phyloP scores from a whole-genome alignment of 2,113 vertebrate genomes.

The Electrona antarctica region DNA sequence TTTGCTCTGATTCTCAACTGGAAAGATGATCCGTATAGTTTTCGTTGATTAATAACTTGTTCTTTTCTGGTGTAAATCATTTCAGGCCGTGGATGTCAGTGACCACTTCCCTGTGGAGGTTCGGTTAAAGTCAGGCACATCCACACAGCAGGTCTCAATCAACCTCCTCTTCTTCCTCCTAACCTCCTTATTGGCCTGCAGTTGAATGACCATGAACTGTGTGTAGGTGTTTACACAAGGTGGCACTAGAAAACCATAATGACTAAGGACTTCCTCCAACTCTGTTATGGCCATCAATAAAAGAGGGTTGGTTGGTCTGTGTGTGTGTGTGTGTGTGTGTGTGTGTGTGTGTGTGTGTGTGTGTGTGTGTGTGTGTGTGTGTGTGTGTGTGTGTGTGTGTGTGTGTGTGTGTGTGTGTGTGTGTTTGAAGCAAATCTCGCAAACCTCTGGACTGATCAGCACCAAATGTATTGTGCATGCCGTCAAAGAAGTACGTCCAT shows the following conservation, averaged over 20 bases:
- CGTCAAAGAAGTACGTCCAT: no score
- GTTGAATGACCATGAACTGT: background rate
- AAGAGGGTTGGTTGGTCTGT: no score
- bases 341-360: background rate
- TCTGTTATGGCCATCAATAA: no score
- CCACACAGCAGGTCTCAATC: background rate
- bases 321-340: background rate
- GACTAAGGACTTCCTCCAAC: no score
- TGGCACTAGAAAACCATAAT: no score
- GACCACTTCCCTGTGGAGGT: slow-evolving; percentile 90
- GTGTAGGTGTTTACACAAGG: no score
- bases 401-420: background rate
- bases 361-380: background rate
- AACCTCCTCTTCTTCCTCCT: slow-evolving; percentile 10
- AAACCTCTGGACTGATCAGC: no score
- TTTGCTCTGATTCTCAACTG: no score
- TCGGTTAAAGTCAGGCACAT: slow-evolving; percentile 48
- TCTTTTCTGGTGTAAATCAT: slow-evolving; percentile 6
- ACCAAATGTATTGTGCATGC: no score
- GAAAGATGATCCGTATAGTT: no score
- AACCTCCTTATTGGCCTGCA: background rate
- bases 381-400: background rate
- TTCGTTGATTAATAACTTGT: background rate
- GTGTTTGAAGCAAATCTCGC: background rate
- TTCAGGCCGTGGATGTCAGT: slow-evolving; percentile 83